Conservation (phyloP, 92 coral and sea anemone species). For the Actinernus sp. region DNA sequence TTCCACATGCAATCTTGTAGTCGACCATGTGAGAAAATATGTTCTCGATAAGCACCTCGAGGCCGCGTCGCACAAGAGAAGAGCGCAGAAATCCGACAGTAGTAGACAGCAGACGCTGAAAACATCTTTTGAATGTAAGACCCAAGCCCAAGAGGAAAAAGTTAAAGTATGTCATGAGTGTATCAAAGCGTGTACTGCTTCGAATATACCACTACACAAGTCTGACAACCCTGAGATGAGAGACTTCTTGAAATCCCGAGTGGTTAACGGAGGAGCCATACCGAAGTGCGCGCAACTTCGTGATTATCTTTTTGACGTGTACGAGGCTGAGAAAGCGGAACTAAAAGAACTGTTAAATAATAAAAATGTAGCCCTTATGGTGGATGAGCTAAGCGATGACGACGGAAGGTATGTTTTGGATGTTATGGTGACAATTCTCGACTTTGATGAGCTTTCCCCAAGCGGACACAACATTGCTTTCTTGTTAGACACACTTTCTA, state of each 20-base stretch:
- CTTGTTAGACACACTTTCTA: too few species aligned
- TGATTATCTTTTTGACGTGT: slow-evolving; percentile 62
- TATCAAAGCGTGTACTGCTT: slow-evolving; percentile 54
- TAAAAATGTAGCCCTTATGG: slow-evolving; percentile 53
- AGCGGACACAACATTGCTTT: too few species aligned
- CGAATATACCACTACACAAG: slow-evolving; percentile 66
- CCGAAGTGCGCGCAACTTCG: slow-evolving; percentile 56
- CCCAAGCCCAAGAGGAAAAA: slow-evolving; percentile 26
- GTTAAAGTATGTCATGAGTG: slow-evolving; percentile 62
- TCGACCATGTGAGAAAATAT: slow-evolving; percentile 36
- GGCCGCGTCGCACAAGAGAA: slow-evolving; percentile 12
- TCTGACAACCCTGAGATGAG: slow-evolving; percentile 46
- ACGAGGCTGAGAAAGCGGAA: slow-evolving; percentile 39
- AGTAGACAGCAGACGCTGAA: slow-evolving; percentile 52
- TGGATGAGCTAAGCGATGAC: slow-evolving; percentile 57
- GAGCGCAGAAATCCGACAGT: not conserved
- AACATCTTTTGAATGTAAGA: slow-evolving; percentile 25
- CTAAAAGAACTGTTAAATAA: slow-evolving; percentile 21
- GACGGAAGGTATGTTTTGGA: slow-evolving; percentile 64
- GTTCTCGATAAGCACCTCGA: slow-evolving; percentile 36
- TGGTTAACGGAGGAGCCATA: slow-evolving; percentile 61
- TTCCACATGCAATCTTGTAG: slow-evolving; percentile 45
- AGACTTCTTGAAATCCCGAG: slow-evolving; percentile 30
- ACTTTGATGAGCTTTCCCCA: too few species aligned
- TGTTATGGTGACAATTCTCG: slow-evolving; percentile 53